Base-by-base conservation (phyloP, 2,888 invertebrate species). In the Lucinisca nassula region DNA sequence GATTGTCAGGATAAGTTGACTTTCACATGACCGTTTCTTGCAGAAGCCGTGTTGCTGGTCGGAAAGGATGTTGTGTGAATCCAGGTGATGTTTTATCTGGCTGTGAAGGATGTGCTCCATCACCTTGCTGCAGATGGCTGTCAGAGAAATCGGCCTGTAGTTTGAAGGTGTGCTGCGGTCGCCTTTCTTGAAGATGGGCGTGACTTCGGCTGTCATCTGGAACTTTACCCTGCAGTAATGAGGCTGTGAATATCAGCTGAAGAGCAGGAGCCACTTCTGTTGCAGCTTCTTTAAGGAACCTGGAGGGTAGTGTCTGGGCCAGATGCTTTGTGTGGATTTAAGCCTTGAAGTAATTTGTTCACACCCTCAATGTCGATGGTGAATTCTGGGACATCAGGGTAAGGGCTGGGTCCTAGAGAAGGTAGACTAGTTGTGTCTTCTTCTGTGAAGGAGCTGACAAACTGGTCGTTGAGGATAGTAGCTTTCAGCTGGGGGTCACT, bases 91-190 rank as follows among this genome's bases (percentile, higher is more conserved):
- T 79, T 85, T 84, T n/a, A 92, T 40, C 40, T 76, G 51, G 67
- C 82, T 87, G 58, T 49, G 21, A 3, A 85, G 40, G 14, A 89
- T 81, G 61, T 88, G 88, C 70, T 92, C 90, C 55, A 88, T 30
- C 6, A 88, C 49, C 76, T 92, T 92, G 61, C 81, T 86, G 24
- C 40, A 79, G 17, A 79, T 45, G 21, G 84, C 81, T 4, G 88
- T 89, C 10, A 90, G 70, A 0, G 85, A 89, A 12, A 92, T 75
- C 35, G 90, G 91, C 51, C 88, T 73, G 67, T 92, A 91, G 74
- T 92, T 92, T 12, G 70, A 55, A 1, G 89, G 32, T 40, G 49
- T 77, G 49, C 49, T 75, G 37, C 58, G 72, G n/a, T 85, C 82
- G 3, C 88, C 90, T 51, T 89, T 85, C 49, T 88, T 90, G 82